These are phyloP conservation scores for Cyrtonyx montezumae DNA, from an alignment of 2,113 vertebrate species.

Conservation along the genomic window DNA sequence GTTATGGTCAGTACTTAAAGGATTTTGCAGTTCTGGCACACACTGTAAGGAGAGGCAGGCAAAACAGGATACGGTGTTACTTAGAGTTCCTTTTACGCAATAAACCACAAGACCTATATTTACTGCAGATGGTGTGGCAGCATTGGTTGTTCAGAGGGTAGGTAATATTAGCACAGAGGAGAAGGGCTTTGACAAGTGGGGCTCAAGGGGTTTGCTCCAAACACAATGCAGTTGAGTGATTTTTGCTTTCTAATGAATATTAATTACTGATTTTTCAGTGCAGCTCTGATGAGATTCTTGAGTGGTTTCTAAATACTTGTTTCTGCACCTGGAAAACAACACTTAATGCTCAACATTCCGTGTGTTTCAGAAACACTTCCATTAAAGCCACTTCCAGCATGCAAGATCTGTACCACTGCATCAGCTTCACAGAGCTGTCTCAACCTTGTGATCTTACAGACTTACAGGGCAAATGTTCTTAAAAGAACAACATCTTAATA, in stretches of 20 bases:
- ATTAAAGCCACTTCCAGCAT: not conserved
- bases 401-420: not conserved
- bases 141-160: conserved; percentile 36
- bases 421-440: not conserved
- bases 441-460: not conserved
- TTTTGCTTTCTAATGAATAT: conserved; percentile 18
- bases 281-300: not conserved
- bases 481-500: not conserved
- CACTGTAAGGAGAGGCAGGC: conserved; percentile 38
- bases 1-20: conserved; percentile 36
- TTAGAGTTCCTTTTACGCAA: conserved; percentile 47
- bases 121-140: conserved; percentile 38
- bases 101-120: conserved; percentile 54
- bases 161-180: conserved; percentile 35
- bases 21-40: conserved; percentile 31
- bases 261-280: not conserved
- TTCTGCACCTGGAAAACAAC: too few species aligned
- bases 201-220: conserved; percentile 45
- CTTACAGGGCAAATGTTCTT: not conserved
- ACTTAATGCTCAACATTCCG: not conserved
- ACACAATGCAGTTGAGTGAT: conserved; percentile 19
- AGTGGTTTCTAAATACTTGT: conserved; percentile 1
- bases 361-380: conserved; percentile 33
- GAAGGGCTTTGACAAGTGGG: not conserved
- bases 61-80: conserved; percentile 59